Evolutionary conservation across 2,888 invertebrate genomes (phyloP), one percentile per base, ranked within the genome.

Genomic region (Punctoribates punctum): DNA sequence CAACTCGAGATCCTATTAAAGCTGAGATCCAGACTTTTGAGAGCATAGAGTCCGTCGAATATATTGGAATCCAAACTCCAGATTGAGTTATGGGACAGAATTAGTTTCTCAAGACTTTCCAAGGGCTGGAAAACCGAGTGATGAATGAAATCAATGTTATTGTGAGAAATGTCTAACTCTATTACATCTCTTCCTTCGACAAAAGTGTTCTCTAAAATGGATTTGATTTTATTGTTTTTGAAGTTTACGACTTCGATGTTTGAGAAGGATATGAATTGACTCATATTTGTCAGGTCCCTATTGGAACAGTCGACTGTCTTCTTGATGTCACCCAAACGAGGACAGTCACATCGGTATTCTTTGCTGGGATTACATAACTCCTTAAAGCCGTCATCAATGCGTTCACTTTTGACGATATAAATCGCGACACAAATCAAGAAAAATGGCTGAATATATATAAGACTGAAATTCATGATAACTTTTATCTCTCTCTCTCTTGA

Each of bases 31-130:
- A 95, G 86, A 78, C 93, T 84, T 79, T 92, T 92, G 78, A 95
- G 85, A 51, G 93, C 93, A 83, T 91, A 92, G 74, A 94, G 86
- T 1, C 94, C 94, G 84, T 93, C 93, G 78, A 94, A 85, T 67
- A 93, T 90, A 82, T 91, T 91, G 2, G 91, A 91, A 83, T 93
- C 93, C 81, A 94, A 87, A 82, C 90, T 90, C 81, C 90, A 90
- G 81, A 95, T 89, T 84, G 90, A 90, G 85, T 94, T 94, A 84
- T 90, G 91, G 1, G 93, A 92, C 80, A 94, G 86, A 77, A 93
- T 89, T 80, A 95, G 86, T 15, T 93, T 94, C 84, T 94, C 94
- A 78, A 95, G 86, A 85, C 94, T 94, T 83, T 92, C 93, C 91
- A 94, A 91, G 6, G 93, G 91, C 60, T 92, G 88, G 83, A 95